A percentile compares a stretch with the other conserved stretches of the same genome.
These are phyloP conservation scores for Pelecanus crispus DNA, from an alignment of 2,113 vertebrate species.

Conservation along the genomic window DNA sequence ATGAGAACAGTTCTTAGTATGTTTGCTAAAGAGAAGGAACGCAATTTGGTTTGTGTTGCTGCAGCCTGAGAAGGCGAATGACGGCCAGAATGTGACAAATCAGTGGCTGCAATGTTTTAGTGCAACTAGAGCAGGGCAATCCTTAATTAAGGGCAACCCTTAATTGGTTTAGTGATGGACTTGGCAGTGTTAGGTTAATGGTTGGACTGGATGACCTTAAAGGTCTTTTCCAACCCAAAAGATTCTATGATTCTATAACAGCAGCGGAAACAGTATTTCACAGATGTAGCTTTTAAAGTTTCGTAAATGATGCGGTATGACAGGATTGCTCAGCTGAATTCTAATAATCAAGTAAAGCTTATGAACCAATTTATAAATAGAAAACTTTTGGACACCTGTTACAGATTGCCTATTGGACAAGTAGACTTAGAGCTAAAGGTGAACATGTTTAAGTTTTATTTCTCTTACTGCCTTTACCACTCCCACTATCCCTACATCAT, in stretches of 20 bases:
- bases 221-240: no score
- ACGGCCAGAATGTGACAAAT: background rate
- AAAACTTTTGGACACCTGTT: background rate
- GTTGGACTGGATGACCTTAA: no score
- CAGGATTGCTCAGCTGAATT: background rate
- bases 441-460: background rate
- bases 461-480: background rate
- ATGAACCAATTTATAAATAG: background rate
- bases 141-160: no score
- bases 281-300: background rate
- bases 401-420: background rate
- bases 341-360: background rate
- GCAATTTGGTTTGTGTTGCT: background rate
- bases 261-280: background rate
- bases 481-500: background rate
- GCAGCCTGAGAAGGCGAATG: background rate
- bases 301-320: background rate
- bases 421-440: background rate
- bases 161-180: no score
- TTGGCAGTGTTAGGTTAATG: no score
- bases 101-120: background rate
- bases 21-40: background rate
- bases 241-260: no score
- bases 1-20: fast-evolving
- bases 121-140: background rate